Base-by-base conservation (phyloP, 1,140 invertebrate genomes). In the Achatina immaculata region DNA sequence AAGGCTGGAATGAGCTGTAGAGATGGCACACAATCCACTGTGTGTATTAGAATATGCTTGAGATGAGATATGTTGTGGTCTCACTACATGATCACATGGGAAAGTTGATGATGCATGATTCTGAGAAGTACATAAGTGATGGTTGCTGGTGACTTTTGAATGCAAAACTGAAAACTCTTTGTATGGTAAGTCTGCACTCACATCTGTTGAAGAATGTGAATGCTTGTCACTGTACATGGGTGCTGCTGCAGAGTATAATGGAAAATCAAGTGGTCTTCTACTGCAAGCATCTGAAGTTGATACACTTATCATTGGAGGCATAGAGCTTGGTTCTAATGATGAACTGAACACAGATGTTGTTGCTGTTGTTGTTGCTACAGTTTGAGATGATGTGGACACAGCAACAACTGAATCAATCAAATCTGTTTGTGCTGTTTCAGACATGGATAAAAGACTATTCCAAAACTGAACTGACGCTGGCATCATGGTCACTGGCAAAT, bases 371-470 rank as follows among this genome's bases (percentile, higher is more conserved):
- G 43, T 31, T 28, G 43, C 28, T 11, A 16, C 43, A 48, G 71
- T 43, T 7, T 14, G 11, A 28, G 42, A 51, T 48, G 43, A 34
- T 34, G 24, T 21, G 45, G 34, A 3, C 11, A 51, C 21, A 24
- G 21, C 14, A 48, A 19, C 14, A 51, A 73, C 31, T 31, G 45
- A 51, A 34, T 48, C 48, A 0, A 73, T 48, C 24, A 51, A 48
- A 73, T 34, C 34, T 31, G 28, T 7, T 21, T 7, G 48, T 34
- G 71, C 43, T 73, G 38, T 43, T 73, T 73, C 43, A 1, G 43
- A 45, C 40, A 73, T 28, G 31, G 71, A 73, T 24, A 73, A 21
- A 14, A 73, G 31, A 73, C 42, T 48, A 31, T 36, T 73, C 71
- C 71, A 73, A 43, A 73, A 34, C 6, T 45, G 71, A 24, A 69